These are phyloP conservation scores for human (Homo sapiens) DNA, from an alignment of 2,113 vertebrate species.

Conservation along the genomic window GRCh38 chr5:174716001-174716500, in stretches of 20 bases:
- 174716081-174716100: background rate
- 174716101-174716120: background rate
- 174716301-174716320: no score
- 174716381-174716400: background rate
- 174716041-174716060: background rate
- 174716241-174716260: background rate
- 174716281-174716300: background rate
- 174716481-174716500: background rate
- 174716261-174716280: background rate
- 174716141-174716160: background rate
- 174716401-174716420: background rate
- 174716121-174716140: background rate
- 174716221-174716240: background rate
- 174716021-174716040: background rate
- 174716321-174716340: background rate
- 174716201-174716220: background rate
- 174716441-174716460: background rate
- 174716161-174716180: background rate
- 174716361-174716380: background rate
- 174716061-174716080: background rate
- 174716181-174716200: background rate
- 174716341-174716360: background rate
- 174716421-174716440: background rate
- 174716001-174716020: background rate
- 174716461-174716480: background rate